Conservation (phyloP, 2,797 vertebrate species). For the Microhierax caerulescens region DNA sequence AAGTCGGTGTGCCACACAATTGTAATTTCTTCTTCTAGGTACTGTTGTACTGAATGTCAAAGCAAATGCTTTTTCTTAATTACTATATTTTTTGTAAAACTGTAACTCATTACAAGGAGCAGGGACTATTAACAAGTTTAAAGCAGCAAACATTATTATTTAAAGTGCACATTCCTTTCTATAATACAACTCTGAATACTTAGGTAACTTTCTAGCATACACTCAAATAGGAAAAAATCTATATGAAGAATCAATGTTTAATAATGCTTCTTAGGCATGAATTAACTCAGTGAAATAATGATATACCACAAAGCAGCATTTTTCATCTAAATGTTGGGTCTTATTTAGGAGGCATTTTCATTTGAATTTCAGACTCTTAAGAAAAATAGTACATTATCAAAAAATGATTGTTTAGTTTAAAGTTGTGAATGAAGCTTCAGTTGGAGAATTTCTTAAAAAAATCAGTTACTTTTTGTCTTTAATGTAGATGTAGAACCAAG, state of each 20-base stretch:
- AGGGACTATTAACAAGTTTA: not conserved
- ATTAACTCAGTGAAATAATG: not conserved
- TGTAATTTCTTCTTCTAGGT: not conserved
- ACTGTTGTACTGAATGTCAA: not conserved
- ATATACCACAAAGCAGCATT: not conserved
- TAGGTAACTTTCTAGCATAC: not conserved
- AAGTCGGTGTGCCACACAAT: not conserved
- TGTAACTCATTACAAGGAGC: not conserved
- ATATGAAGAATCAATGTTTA: not conserved
- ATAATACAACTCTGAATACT: not conserved
- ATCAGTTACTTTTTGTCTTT: not conserved
- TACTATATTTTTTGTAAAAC: not conserved
- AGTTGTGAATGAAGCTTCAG: not conserved
- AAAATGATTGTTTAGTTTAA: not conserved
- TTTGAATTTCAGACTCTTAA: not conserved
- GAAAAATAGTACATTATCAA: not conserved
- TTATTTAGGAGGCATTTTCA: not conserved
- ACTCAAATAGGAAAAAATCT: not conserved
- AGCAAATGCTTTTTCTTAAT: not conserved
- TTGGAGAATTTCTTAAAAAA: not conserved
- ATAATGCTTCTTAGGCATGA: not conserved
- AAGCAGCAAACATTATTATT: not conserved
- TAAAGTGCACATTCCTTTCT: not conserved
- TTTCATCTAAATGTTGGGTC: not conserved
- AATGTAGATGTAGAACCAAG: not conserved